Percentiles rank a stretch among this genome's conserved stretches.
These are phyloP conservation scores for Cavia porcellus DNA, from an alignment of 2,113 vertebrate species.

Conservation along the genomic window DNA sequence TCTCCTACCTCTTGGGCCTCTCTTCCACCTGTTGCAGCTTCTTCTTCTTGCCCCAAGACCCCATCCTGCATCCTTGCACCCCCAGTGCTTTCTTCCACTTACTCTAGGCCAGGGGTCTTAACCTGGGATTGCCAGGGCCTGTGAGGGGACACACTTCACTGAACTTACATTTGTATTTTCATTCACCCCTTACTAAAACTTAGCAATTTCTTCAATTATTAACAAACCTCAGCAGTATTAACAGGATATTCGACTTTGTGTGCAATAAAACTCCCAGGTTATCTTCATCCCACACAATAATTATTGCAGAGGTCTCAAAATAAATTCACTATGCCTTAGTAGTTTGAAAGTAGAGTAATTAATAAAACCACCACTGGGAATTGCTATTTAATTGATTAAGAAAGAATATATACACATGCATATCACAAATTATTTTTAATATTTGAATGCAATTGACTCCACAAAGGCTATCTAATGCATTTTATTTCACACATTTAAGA, in stretches of 20 bases:
- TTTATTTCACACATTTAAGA: conserved; percentile 27
- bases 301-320: not conserved
- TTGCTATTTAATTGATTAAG: conserved; percentile 10
- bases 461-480: not conserved
- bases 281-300: not conserved
- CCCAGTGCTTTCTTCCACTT: not conserved
- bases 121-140: not conserved
- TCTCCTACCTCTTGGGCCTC: not conserved
- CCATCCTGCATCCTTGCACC: not conserved
- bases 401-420: conserved; percentile 6
- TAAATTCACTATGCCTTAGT: not conserved
- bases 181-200: not conserved
- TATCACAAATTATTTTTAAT: conserved; percentile 37
- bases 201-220: conserved; percentile 1
- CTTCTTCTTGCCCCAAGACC: not conserved
- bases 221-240: not conserved
- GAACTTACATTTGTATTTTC: not conserved
- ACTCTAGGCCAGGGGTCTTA: not conserved
- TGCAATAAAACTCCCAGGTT: not conserved
- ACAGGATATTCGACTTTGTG: not conserved
- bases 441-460: conserved; percentile 5
- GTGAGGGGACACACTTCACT: not conserved
- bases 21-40: not conserved
- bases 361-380: not conserved
- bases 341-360: not conserved